phyloP scores from a whole-genome alignment of 2,888 invertebrate species.

The Gari tellinella region DNA sequence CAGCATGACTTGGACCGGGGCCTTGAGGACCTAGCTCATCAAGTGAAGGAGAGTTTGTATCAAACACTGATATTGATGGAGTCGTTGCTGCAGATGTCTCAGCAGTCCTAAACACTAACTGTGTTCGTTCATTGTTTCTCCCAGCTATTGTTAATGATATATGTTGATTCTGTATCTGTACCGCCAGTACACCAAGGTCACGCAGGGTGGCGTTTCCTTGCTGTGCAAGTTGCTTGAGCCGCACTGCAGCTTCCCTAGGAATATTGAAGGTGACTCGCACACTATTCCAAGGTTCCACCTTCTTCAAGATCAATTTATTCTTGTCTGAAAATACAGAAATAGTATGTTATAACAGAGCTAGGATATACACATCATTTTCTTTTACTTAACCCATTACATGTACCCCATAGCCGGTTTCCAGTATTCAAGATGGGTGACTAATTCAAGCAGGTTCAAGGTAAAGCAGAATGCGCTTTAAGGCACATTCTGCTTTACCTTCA shows the following conservation, averaged over 20 bases:
- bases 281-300: slow-evolving; percentile 99
- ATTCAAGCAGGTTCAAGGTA: no score
- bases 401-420: no score
- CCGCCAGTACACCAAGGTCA: slow-evolving; percentile 96
- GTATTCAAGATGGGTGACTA: no score
- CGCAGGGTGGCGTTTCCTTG: slow-evolving; percentile 93
- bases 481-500: no score
- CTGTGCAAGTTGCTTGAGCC: slow-evolving; percentile 95
- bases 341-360: no score
- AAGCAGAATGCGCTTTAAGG: no score
- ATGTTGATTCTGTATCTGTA: slow-evolving; percentile 91
- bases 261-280: slow-evolving; percentile 99
- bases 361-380: no score
- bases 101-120: slow-evolving; percentile 84
- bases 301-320: slow-evolving; percentile 88
- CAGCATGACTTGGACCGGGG: slow-evolving; percentile 81
- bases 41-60: slow-evolving; percentile 57
- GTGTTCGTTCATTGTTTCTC: slow-evolving; percentile 89
- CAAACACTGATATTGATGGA: slow-evolving; percentile 68
- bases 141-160: slow-evolving; percentile 88
- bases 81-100: slow-evolving; percentile 59
- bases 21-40: slow-evolving; percentile 56
- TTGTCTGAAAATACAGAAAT: slow-evolving; percentile 78
- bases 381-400: no score
- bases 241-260: slow-evolving; percentile 97